phyloP scores from a whole-genome alignment of 2,797 vertebrate genomes.

The Sylvia borin region DNA sequence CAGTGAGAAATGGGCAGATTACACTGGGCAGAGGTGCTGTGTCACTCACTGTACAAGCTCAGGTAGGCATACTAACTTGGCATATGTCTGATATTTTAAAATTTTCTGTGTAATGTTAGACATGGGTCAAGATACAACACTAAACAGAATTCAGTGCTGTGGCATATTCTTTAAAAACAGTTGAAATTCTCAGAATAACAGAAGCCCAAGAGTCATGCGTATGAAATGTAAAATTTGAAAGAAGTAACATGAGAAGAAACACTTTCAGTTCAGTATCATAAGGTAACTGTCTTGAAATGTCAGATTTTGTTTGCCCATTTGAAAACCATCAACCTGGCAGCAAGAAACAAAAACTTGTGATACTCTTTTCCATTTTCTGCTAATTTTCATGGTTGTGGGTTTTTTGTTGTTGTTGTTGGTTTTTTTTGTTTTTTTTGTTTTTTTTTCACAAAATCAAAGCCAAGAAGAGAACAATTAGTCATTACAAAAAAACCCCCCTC shows the following conservation, averaged over 20 bases:
- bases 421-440: too few relatives aligned
- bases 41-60: neutral
- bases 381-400: constrained; percentile 4
- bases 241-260: neutral
- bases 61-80: neutral
- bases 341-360: neutral
- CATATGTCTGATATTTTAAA: neutral
- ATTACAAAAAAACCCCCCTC: neutral
- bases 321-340: neutral
- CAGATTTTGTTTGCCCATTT: neutral
- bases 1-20: neutral
- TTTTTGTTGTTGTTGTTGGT: accelerated
- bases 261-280: neutral
- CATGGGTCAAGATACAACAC: neutral
- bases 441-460: neutral
- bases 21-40: neutral
- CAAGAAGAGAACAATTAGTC: neutral
- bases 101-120: neutral
- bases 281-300: neutral
- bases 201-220: neutral
- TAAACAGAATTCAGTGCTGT: neutral
- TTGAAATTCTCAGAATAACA: neutral
- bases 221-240: neutral
- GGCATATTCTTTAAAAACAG: neutral
- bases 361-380: neutral